Evolutionary conservation across 2,888 invertebrate species (phyloP).

Genomic region (Arctia plantaginis): DNA sequence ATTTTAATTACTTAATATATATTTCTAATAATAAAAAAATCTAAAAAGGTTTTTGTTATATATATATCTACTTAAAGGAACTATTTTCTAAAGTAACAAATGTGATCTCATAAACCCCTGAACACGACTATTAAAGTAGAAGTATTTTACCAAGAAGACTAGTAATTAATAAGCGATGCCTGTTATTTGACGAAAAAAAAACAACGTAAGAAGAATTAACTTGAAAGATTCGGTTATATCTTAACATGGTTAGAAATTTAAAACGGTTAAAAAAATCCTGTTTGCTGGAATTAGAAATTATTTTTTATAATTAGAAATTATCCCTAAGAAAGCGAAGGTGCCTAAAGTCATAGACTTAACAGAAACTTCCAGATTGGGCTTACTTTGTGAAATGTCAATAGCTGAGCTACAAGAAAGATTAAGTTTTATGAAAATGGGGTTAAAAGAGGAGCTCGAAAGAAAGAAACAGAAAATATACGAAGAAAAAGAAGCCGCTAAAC

Average conservation of each 20-base stretch:
- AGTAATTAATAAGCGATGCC: not conserved
- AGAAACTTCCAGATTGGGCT: slow-evolving; percentile 85
- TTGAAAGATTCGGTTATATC: not conserved
- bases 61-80: no score
- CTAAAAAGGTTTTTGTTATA: no score
- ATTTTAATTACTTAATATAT: no score
- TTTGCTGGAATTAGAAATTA: not conserved
- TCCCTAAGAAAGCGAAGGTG: slow-evolving; percentile 82
- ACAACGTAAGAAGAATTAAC: not conserved
- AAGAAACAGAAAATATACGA: slow-evolving; percentile 79
- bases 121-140: not conserved
- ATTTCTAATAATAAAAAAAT: no score
- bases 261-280: not conserved
- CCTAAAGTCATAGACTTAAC: slow-evolving; percentile 87
- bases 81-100: no score
- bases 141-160: not conserved
- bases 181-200: not conserved
- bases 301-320: slow-evolving; percentile 63
- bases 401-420: slow-evolving; percentile 87
- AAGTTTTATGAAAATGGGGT: slow-evolving; percentile 77
- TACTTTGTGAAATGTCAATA: slow-evolving; percentile 89
- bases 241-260: not conserved
- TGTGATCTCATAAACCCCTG: no score
- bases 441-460: slow-evolving; percentile 83
- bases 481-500: slow-evolving; percentile 76